Conservation (phyloP, 1,140 invertebrate genomes). For the Laupala kohalensis region DNA sequence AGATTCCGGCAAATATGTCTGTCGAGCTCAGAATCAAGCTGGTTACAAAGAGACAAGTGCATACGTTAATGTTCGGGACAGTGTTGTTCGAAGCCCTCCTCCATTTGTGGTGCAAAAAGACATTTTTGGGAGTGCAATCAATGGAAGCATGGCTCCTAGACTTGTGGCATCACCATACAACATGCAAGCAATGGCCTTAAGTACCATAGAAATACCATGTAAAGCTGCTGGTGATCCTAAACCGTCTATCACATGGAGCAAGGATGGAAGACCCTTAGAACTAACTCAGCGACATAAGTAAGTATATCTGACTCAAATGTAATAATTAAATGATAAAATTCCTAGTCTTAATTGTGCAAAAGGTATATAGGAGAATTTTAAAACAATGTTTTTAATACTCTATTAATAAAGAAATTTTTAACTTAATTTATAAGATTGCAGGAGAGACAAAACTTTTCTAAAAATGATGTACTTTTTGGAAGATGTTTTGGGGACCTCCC, state of each 20-base stretch:
- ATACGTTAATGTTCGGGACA: constrained; percentile 38
- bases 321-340: no score
- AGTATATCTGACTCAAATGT: no score
- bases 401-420: no score
- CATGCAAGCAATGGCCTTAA: constrained; percentile 53
- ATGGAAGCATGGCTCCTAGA: constrained; percentile 33
- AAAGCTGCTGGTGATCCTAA: constrained; percentile 63
- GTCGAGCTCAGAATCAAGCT: constrained; percentile 58
- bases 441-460: no score
- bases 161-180: constrained; percentile 55
- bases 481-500: no score
- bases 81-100: background rate
- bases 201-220: constrained; percentile 66
- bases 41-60: constrained; percentile 53
- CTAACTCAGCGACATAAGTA: constrained; percentile 25
- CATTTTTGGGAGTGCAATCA: background rate
- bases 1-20: constrained; percentile 69
- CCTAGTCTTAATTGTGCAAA: no score
- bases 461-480: no score
- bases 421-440: no score
- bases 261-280: constrained; percentile 49
- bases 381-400: no score
- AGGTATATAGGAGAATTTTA: no score
- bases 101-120: background rate
- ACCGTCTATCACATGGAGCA: constrained; percentile 65